Conservation (phyloP, 2,113 vertebrate species). For the Platichthys stellatus region DNA sequence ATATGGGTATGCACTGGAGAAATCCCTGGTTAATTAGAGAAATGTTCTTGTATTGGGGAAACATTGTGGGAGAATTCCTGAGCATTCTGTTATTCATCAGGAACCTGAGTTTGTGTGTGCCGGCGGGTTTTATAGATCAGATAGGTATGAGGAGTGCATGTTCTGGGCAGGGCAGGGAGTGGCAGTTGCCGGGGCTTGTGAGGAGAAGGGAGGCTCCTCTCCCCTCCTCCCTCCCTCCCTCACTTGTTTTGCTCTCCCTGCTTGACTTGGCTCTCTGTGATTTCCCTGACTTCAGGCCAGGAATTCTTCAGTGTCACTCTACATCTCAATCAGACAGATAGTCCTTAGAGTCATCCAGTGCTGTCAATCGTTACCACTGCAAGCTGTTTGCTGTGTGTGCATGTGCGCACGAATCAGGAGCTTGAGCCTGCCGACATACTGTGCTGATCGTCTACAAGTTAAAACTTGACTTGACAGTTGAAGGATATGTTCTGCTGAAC, state of each 20-base stretch:
- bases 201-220: constrained; percentile 55
- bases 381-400: background rate
- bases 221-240: constrained; percentile 1
- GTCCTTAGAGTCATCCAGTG: constrained; percentile 14
- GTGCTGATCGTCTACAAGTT: constrained; percentile 20
- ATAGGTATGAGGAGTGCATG: constrained; percentile 35
- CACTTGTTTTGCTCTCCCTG: constrained; percentile 56
- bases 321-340: constrained; percentile 24
- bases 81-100: constrained; percentile 27
- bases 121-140: constrained; percentile 10
- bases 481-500: constrained; percentile 10
- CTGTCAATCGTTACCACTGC: constrained; percentile 37
- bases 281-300: constrained; percentile 64
- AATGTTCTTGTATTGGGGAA: background rate
- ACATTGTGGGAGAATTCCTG: constrained; percentile 12
- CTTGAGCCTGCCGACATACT: background rate
- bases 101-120: background rate
- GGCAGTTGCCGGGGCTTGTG: constrained; percentile 70
- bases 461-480: constrained; percentile 41
- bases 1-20: background rate
- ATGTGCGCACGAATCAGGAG: background rate
- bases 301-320: constrained; percentile 65
- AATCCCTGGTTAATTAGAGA: background rate
- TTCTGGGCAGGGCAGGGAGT: constrained; percentile 49
- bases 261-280: constrained; percentile 33